Evolutionary conservation across 1,140 invertebrate species (phyloP).

Genomic region (Spodoptera litura): DNA sequence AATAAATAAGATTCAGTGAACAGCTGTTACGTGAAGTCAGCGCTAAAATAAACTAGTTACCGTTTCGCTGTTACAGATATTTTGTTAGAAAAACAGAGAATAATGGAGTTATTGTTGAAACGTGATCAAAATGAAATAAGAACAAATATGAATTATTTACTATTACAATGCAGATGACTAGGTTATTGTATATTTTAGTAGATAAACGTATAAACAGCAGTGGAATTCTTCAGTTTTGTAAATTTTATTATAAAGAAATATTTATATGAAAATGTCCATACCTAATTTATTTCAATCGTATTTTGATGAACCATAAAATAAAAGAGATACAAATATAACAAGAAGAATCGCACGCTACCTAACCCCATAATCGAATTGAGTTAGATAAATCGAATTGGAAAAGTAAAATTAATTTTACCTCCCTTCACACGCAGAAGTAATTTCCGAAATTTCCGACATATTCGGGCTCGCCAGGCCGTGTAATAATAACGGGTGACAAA

Average conservation of each 20-base stretch:
- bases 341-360: not conserved
- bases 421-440: conserved; percentile 4
- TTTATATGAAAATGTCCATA: too few species aligned
- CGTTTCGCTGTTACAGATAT: not conserved
- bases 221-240: too few species aligned
- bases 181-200: too few species aligned
- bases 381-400: not conserved
- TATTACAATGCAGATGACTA: too few species aligned
- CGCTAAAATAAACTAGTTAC: not conserved
- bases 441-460: not conserved
- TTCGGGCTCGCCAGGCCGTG: not conserved
- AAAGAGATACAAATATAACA: too few species aligned
- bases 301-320: too few species aligned
- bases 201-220: too few species aligned
- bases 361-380: not conserved
- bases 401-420: not conserved
- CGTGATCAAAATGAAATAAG: not conserved
- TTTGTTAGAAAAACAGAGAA: not conserved
- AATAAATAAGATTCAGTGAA: not conserved
- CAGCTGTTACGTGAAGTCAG: conserved; percentile 11
- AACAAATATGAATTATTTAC: too few species aligned
- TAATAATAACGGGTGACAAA: conserved; percentile 25
- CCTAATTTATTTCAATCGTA: too few species aligned
- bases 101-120: not conserved
- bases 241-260: too few species aligned